Evolutionary conservation across 2,113 vertebrate genomes (phyloP).

Genomic region (Planiliza haematocheilus): DNA sequence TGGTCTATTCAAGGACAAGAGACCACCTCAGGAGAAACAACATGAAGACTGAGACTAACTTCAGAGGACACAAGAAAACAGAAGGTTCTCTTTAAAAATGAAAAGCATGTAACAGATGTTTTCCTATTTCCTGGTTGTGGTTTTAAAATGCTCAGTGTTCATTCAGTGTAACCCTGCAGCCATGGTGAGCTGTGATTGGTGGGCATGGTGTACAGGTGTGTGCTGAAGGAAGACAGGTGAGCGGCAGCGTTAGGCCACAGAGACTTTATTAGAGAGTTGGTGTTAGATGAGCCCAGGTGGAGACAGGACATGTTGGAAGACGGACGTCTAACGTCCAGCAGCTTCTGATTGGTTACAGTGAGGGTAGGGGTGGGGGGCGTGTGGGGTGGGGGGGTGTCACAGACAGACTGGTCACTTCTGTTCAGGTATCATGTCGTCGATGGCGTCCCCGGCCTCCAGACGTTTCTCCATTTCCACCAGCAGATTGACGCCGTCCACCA

Average conservation of each 20-base stretch:
- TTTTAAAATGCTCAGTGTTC: too few relatives aligned
- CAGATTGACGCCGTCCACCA: constrained; percentile 95
- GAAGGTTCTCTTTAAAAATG: too few relatives aligned
- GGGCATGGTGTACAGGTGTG: not conserved
- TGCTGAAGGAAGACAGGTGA: constrained; percentile 43
- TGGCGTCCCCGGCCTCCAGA: constrained; percentile 89
- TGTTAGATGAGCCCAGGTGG: constrained; percentile 63
- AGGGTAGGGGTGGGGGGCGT: not conserved
- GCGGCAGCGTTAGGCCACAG: constrained; percentile 47
- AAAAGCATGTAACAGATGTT: too few relatives aligned
- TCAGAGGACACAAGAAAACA: too few relatives aligned
- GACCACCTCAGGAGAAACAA: too few relatives aligned
- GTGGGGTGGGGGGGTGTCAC: constrained; percentile 4
- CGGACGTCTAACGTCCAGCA: constrained; percentile 55
- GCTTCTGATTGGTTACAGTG: constrained; percentile 54
- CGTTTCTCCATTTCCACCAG: constrained; percentile 94
- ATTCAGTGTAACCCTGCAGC: too few relatives aligned
- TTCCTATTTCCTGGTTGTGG: too few relatives aligned
- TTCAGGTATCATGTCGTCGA: constrained; percentile 92
- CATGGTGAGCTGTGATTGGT: not conserved
- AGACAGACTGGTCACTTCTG: constrained; percentile 89
- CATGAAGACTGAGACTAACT: too few relatives aligned
- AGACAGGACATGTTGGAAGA: constrained; percentile 63
- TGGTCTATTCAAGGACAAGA: too few relatives aligned
- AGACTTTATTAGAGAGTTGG: constrained; percentile 72